Percentiles rank a stretch among this genome's conserved stretches.
Evolutionary conservation across 2,797 vertebrate species (phyloP).

Genomic region (Acipenser ruthenus): DNA sequence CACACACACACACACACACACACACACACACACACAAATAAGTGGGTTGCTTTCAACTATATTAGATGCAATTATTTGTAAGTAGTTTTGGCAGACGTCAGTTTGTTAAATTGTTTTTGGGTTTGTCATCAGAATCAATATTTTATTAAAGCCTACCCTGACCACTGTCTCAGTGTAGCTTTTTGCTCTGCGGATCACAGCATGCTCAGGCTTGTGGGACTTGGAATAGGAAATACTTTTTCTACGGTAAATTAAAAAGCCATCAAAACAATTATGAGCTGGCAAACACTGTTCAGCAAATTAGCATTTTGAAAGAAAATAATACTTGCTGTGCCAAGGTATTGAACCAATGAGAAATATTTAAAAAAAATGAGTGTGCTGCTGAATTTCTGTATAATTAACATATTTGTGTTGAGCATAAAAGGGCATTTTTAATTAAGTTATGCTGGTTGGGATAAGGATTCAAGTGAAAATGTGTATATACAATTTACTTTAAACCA

Average conservation of each 20-base stretch:
- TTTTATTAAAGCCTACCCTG: slow-evolving; percentile 35
- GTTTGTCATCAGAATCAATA: slow-evolving; percentile 45
- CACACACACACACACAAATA: no score
- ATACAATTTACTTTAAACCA: no score
- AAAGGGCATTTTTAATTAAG: no score
- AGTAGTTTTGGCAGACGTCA: no score
- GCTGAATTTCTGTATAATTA: slow-evolving; percentile 38
- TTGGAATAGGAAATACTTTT: slow-evolving; percentile 28
- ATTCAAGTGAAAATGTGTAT: no score
- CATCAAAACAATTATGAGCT: slow-evolving; percentile 63
- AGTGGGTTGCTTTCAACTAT: no score
- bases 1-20: no score
- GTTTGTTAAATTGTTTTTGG: not conserved
- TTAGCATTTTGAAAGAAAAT: slow-evolving; percentile 53
- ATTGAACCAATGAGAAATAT: slow-evolving; percentile 42
- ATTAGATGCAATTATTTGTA: no score
- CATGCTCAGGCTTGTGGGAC: slow-evolving; percentile 14
- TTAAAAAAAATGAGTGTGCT: slow-evolving; percentile 49
- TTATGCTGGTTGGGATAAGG: no score
- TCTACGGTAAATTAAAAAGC: slow-evolving; percentile 67
- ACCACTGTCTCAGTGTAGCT: slow-evolving; percentile 15
- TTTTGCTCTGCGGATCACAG: slow-evolving; percentile 21
- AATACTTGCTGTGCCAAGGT: not conserved
- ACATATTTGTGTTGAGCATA: no score
- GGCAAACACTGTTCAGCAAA: slow-evolving; percentile 59